Conservation (phyloP, 2,797 vertebrate species). For the Neomorphus geoffroyi region DNA sequence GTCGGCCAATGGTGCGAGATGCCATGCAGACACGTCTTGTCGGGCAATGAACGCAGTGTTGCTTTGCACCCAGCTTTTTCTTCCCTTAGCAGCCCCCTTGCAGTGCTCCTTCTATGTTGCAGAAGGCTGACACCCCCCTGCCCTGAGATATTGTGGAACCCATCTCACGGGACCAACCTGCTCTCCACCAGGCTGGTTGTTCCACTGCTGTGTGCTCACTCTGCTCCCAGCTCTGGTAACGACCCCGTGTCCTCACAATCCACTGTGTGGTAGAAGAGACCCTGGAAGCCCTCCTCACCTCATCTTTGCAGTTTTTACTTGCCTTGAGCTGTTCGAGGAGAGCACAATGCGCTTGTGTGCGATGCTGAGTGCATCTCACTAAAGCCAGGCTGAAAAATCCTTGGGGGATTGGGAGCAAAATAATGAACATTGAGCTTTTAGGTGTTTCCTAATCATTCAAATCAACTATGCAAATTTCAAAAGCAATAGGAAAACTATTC, state of each 20-base stretch:
- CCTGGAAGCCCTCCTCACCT: neutral
- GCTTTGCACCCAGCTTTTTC: neutral
- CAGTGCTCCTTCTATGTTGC: fast-evolving
- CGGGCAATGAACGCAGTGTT: neutral
- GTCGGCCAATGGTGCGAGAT: neutral
- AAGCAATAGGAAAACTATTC: too few species aligned
- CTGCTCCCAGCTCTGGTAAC: fast-evolving
- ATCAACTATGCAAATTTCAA: fast-evolving
- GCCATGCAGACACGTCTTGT: neutral
- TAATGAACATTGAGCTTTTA: neutral
- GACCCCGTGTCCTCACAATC: neutral
- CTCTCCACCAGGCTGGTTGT: neutral
- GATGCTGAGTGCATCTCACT: neutral
- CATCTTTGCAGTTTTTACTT: neutral
- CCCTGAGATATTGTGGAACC: neutral
- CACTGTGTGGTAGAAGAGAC: neutral
- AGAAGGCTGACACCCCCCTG: neutral
- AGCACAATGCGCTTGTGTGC: too few species aligned
- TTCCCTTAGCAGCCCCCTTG: neutral
- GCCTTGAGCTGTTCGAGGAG: neutral
- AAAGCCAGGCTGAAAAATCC: neutral
- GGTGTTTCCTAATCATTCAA: neutral
- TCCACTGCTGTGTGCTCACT: neutral
- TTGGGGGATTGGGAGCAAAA: neutral
- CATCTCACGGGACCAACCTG: neutral